Evolutionary conservation across 2,113 vertebrate species (phyloP).

Genomic region (Ginglymostoma cirratum): DNA sequence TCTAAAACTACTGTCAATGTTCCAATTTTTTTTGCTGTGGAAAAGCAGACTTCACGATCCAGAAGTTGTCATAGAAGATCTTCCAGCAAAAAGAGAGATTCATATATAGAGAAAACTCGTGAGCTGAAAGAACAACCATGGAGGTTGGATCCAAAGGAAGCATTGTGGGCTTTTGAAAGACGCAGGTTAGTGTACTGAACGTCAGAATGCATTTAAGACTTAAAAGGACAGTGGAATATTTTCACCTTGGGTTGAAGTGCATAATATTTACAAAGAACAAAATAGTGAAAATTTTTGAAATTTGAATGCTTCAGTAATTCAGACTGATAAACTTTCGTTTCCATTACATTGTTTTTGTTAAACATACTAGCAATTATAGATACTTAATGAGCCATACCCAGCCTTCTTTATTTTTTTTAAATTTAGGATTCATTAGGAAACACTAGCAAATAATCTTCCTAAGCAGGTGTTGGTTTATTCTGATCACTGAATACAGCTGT

Average conservation of each 20-base stretch:
- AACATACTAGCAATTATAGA: not conserved
- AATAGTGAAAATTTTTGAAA: not conserved
- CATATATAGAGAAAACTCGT: conserved; percentile 79
- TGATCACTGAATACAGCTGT: not conserved
- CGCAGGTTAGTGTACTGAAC: conserved; percentile 55
- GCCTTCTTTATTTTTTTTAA: not conserved
- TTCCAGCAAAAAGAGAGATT: conserved; percentile 77
- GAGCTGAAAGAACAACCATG: conserved; percentile 66
- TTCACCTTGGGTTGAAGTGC: not conserved
- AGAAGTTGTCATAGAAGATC: conserved; percentile 86
- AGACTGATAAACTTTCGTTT: not conserved
- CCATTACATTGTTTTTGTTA: not conserved
- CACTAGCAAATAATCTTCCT: not conserved
- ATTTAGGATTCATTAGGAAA: not conserved
- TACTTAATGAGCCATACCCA: not conserved
- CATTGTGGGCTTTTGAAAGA: conserved; percentile 81
- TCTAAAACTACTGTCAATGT: not conserved
- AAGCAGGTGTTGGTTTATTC: not conserved
- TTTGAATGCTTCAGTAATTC: not conserved
- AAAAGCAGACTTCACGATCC: conserved; percentile 50
- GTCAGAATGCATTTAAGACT: not conserved
- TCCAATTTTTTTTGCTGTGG: not conserved
- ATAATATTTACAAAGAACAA: not conserved
- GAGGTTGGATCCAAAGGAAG: conserved; percentile 57
- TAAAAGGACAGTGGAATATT: not conserved